Evolutionary conservation across 2,797 vertebrate genomes (phyloP).

Genomic region (Alauda arvensis): DNA sequence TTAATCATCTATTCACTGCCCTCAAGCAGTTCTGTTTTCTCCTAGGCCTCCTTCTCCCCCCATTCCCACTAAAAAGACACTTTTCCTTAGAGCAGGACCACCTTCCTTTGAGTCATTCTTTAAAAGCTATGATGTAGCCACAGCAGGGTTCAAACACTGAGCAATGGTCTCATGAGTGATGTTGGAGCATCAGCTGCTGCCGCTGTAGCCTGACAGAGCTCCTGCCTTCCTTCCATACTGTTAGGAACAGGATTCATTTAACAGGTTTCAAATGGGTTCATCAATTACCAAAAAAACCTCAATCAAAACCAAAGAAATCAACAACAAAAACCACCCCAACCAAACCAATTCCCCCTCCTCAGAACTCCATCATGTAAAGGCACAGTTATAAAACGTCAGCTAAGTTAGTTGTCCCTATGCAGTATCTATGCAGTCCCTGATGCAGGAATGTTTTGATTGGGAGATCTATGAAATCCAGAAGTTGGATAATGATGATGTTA

Average conservation of each 20-base stretch:
- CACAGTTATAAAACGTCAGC: background rate
- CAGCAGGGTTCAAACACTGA: background rate
- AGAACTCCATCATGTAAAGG: background rate
- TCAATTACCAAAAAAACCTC: background rate
- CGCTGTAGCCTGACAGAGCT: background rate
- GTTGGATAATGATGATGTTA: background rate
- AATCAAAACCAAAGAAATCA: background rate
- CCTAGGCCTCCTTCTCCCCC: background rate
- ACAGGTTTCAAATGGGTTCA: background rate
- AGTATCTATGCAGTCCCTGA: background rate
- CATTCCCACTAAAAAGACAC: background rate
- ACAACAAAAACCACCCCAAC: no score
- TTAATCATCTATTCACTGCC: background rate
- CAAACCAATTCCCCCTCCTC: background rate
- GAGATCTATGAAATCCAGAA: background rate
- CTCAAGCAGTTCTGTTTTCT: background rate
- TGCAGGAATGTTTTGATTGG: background rate
- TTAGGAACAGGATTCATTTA: background rate
- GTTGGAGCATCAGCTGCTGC: background rate
- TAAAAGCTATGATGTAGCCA: background rate
- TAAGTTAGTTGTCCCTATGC: background rate
- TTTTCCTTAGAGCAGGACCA: background rate
- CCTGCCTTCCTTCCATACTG: background rate
- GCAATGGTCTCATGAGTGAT: background rate
- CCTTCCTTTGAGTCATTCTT: background rate